These are phyloP conservation scores for Channa argus DNA, from an alignment of 2,113 vertebrate species.

Conservation along the genomic window DNA sequence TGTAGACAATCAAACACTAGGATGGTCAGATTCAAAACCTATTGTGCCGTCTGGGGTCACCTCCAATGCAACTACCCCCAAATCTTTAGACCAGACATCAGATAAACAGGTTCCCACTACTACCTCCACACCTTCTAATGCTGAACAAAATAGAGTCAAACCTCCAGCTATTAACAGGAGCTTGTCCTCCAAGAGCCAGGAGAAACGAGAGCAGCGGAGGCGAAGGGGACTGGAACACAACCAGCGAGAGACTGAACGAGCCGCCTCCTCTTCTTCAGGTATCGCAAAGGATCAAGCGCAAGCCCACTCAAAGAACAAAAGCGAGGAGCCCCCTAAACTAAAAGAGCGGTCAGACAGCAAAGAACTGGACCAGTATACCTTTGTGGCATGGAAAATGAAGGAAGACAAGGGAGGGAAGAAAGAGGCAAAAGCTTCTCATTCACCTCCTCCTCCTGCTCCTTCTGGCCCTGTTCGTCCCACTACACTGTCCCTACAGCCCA, in stretches of 20 bases:
- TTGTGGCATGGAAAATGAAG: conserved; percentile 79
- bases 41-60: conserved; percentile 7
- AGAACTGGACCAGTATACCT: conserved; percentile 83
- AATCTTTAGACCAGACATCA: background rate
- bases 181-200: conserved; percentile 78
- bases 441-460: conserved; percentile 28
- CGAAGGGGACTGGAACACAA: conserved; percentile 94
- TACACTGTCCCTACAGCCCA: conserved; percentile 55
- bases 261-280: conserved; percentile 53
- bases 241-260: conserved; percentile 88
- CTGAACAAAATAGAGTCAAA: conserved; percentile 41
- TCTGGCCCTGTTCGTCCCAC: conserved; percentile 49
- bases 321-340: conserved; percentile 56
- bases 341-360: conserved; percentile 77
- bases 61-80: conserved; percentile 1
- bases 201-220: conserved; percentile 91
- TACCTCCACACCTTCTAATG: conserved; percentile 1
- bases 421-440: conserved; percentile 65
- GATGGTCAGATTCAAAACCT: conserved; percentile 14
- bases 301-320: conserved; percentile 53
- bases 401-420: conserved; percentile 74
- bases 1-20: conserved; percentile 47
- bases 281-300: conserved; percentile 72
- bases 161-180: conserved; percentile 39
- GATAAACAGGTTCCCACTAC: conserved; percentile 1